Conservation (phyloP, 1,140 invertebrate genomes). For the Drosophila seguyi region DNA sequence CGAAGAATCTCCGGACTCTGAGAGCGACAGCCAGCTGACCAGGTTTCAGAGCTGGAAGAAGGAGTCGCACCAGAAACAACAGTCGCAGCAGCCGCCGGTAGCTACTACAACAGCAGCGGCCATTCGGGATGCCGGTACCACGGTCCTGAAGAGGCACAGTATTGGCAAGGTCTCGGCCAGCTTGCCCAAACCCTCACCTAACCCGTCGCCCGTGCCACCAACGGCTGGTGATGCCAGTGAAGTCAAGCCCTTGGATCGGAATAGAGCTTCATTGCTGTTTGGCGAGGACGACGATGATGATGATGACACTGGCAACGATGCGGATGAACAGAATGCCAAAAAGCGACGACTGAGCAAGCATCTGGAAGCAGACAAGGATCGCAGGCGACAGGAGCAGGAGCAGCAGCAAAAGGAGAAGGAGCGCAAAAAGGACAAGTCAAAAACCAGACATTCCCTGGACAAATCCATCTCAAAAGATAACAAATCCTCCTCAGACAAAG, state of each 20-base stretch:
- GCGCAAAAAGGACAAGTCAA: slow-evolving; percentile 40
- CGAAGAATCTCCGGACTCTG: slow-evolving; percentile 86
- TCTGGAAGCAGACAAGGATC: slow-evolving; percentile 86
- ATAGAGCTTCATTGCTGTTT: slow-evolving; percentile 86
- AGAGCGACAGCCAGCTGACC: slow-evolving; percentile 51
- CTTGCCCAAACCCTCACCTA: slow-evolving; percentile 9
- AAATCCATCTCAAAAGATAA: slow-evolving; percentile 8
- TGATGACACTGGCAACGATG: neutral
- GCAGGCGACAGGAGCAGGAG: slow-evolving; percentile 56
- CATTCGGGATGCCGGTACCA: slow-evolving; percentile 54
- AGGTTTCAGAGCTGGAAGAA: slow-evolving; percentile 83
- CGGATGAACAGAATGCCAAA: slow-evolving; percentile 37
- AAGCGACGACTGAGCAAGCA: slow-evolving; percentile 81
- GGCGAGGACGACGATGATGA: slow-evolving; percentile 85
- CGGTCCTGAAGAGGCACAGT: slow-evolving; percentile 36
- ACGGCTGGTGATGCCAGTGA: neutral
- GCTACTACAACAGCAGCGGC: slow-evolving; percentile 49
- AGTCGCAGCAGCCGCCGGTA: neutral
- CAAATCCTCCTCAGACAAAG: slow-evolving; percentile 7
- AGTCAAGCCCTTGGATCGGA: slow-evolving; percentile 67
- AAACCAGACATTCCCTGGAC: slow-evolving; percentile 40
- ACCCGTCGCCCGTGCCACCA: neutral
- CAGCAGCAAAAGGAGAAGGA: slow-evolving; percentile 53
- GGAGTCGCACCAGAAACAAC: slow-evolving; percentile 10
- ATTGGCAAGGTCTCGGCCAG: slow-evolving; percentile 1